These are phyloP conservation scores for Oedothorax gibbosus DNA, from an alignment of 1,140 invertebrate species.

Conservation along the genomic window DNA sequence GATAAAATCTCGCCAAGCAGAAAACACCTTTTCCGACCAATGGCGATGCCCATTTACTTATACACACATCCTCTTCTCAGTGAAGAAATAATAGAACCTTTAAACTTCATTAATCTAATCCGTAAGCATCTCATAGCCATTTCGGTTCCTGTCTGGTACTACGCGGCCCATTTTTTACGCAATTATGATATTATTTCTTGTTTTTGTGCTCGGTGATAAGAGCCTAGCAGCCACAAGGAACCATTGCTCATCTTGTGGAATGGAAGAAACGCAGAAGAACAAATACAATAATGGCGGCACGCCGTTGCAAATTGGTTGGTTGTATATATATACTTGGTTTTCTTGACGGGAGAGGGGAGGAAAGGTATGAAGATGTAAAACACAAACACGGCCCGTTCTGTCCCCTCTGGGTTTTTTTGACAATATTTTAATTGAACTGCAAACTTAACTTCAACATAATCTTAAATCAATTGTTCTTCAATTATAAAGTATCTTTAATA, in stretches of 20 bases:
- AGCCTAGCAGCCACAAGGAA: conserved; percentile 42
- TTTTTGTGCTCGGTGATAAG: conserved; percentile 34
- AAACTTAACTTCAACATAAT: no score
- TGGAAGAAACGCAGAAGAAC: conserved; percentile 42
- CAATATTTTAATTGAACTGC: no score
- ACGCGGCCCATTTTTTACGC: conserved; percentile 44
- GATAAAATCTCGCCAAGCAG: not conserved
- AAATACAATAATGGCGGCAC: conserved; percentile 50
- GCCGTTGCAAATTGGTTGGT: conserved; percentile 52
- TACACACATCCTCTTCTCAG: conserved; percentile 5
- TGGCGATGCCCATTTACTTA: conserved; percentile 27
- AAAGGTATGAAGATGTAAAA: no score
- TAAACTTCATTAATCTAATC: conserved; percentile 52
- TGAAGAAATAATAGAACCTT: conserved; percentile 12
- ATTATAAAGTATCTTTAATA: no score
- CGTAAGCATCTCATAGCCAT: conserved; percentile 31
- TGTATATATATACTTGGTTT: not conserved
- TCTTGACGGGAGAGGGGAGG: not conserved
- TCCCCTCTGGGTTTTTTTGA: no score
- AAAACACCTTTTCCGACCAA: conserved; percentile 30
- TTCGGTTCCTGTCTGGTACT: conserved; percentile 32
- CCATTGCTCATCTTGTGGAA: conserved; percentile 5
- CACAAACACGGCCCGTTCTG: no score
- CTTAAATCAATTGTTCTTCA: no score
- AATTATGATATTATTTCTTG: conserved; percentile 48